Evolutionary conservation across 2,888 invertebrate species (phyloP).

Genomic region (Apodemia zela): DNA sequence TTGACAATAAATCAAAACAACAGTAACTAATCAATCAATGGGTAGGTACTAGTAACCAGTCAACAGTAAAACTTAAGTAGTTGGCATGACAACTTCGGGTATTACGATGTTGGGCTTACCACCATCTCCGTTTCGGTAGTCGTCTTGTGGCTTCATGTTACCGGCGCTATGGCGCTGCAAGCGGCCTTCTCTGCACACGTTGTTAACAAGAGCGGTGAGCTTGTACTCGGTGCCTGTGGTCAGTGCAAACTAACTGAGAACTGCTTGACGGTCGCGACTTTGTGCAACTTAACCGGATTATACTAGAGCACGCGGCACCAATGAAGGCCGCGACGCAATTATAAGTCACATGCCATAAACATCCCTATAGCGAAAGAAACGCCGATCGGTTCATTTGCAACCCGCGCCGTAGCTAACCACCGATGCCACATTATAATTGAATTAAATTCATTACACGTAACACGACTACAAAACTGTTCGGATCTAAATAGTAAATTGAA

Average conservation of each 20-base stretch:
- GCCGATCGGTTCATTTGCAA: constrained; percentile 20
- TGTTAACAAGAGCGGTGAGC: constrained; percentile 22
- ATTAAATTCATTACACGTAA: constrained; percentile 26
- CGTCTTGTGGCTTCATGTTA: constrained; percentile 56
- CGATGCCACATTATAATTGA: constrained; percentile 25
- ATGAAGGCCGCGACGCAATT: constrained; percentile 33
- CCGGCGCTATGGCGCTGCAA: constrained; percentile 24
- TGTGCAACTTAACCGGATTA: constrained; percentile 44
- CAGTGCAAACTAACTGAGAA: background rate
- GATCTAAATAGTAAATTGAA: constrained; percentile 21
- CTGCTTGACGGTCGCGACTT: constrained; percentile 29
- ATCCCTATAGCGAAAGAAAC: constrained; percentile 24
- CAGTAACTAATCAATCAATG: background rate
- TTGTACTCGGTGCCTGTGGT: background rate
- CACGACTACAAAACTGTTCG: constrained; percentile 22
- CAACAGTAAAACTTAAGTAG: background rate
- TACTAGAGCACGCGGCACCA: constrained; percentile 38
- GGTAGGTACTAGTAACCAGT: background rate
- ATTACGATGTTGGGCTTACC: constrained; percentile 34
- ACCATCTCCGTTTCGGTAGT: constrained; percentile 60
- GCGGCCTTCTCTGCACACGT: constrained; percentile 27
- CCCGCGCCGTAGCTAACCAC: constrained; percentile 20
- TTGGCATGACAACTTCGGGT: background rate
- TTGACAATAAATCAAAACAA: background rate
- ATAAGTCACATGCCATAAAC: constrained; percentile 28